Evolutionary conservation across 2,113 vertebrate genomes (phyloP).

Genomic region (Nycticebus coucang): DNA sequence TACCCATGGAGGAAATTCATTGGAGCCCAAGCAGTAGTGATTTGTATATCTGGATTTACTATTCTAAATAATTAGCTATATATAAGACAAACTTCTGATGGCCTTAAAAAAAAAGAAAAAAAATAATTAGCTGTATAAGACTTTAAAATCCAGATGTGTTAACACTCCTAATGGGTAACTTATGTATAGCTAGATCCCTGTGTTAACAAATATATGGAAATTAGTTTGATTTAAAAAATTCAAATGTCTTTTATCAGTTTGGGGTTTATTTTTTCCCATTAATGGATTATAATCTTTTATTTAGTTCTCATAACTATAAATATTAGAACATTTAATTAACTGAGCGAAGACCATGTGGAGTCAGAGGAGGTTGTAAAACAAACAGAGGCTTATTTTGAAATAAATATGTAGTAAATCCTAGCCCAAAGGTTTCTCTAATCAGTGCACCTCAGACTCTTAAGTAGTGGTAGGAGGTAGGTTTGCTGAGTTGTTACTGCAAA

Average conservation of each 20-base stretch:
- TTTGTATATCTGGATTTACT: constrained; percentile 8
- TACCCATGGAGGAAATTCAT: neutral
- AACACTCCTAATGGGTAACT: neutral
- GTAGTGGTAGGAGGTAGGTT: neutral
- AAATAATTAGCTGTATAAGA: neutral
- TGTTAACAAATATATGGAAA: constrained; percentile 13
- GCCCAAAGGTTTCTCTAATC: neutral
- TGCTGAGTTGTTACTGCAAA: neutral
- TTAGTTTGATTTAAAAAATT: neutral
- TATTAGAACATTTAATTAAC: constrained; percentile 9
- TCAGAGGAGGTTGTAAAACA: constrained; percentile 3
- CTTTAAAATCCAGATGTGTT: constrained; percentile 22
- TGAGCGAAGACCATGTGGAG: neutral
- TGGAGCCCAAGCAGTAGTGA: neutral
- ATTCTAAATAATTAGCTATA: constrained; percentile 38
- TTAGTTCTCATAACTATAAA: constrained; percentile 44
- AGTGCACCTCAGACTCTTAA: neutral
- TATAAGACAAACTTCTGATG: too few species aligned
- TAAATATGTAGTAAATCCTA: neutral
- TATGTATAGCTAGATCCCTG: neutral
- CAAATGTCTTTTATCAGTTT: constrained; percentile 13
- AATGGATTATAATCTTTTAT: constrained; percentile 21
- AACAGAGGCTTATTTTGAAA: constrained; percentile 18
- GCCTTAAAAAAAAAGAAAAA: too few species aligned
- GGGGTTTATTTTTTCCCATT: neutral